A percentile compares a stretch with the other conserved stretches of the same genome.
Evolutionary conservation across 2,113 vertebrate species (phyloP).

Genomic region (Nematolebias whitei): DNA sequence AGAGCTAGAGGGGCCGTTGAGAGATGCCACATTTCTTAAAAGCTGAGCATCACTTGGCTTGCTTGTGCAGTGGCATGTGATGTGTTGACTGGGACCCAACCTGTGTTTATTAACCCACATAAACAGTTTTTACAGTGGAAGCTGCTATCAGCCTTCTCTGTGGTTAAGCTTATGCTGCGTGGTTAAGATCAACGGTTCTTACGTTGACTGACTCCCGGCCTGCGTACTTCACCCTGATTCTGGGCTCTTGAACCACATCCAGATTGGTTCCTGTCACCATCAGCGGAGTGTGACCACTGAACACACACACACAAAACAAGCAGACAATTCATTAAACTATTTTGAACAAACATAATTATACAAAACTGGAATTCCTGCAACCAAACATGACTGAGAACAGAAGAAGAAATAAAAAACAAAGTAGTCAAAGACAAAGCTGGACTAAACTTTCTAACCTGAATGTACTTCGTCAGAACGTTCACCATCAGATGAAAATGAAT

Average conservation of each 20-base stretch:
- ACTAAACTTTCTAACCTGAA: conserved; percentile 34
- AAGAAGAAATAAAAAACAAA: background rate
- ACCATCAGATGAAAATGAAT: conserved; percentile 17
- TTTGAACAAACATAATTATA: background rate
- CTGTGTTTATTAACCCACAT: conserved; percentile 6
- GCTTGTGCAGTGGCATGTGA: conserved; percentile 20
- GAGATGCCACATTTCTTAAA: conserved; percentile 19
- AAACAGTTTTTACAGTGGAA: background rate
- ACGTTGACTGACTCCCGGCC: conserved; percentile 94
- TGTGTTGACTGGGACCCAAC: conserved; percentile 14
- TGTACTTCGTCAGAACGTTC: conserved; percentile 21
- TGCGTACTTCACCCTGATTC: conserved; percentile 91
- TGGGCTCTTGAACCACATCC: conserved; percentile 95
- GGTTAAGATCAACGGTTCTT: conserved; percentile 68
- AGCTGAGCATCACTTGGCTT: conserved; percentile 45
- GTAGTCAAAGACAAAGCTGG: background rate
- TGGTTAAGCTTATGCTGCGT: background rate
- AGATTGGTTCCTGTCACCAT: conserved; percentile 93
- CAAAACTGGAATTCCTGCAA: background rate
- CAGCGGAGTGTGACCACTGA: conserved; percentile 93
- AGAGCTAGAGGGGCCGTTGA: conserved; percentile 39
- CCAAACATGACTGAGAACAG: background rate
- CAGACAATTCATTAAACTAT: background rate
- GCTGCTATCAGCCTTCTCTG: background rate
- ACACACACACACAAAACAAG: conserved; percentile 12